Conservation (phyloP, 1,140 invertebrate species). For the Halyomorpha halys region DNA sequence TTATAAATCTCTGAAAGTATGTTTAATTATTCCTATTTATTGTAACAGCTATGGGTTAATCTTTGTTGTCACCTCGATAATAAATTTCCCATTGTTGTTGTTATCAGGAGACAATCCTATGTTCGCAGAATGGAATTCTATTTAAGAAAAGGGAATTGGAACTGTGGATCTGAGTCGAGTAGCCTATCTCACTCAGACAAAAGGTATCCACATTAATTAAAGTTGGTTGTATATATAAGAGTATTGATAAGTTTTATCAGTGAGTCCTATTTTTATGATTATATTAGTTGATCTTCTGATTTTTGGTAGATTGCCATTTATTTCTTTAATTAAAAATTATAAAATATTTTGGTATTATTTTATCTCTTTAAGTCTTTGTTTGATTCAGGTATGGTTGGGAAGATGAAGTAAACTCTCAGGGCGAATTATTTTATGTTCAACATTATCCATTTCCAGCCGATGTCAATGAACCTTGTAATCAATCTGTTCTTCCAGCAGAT, state of each 20-base stretch:
- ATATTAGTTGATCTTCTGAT: no score
- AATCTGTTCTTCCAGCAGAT: not conserved
- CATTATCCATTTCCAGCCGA: conserved; percentile 8
- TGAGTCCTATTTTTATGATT: no score
- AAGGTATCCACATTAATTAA: not conserved
- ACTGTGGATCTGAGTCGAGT: conserved; percentile 1
- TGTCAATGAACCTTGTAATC: not conserved
- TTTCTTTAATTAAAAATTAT: not conserved
- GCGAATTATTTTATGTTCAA: conserved; percentile 28
- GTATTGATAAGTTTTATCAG: not conserved
- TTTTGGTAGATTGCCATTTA: no score
- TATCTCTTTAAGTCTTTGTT: no score
- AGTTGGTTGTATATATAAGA: not conserved
- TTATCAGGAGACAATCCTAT: not conserved
- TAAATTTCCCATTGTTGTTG: not conserved
- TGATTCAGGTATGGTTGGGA: conserved; percentile 18
- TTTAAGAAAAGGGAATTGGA: conserved; percentile 5
- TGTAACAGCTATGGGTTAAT: no score
- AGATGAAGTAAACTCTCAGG: conserved; percentile 23
- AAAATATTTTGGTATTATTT: not conserved
- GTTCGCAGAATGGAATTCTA: no score
- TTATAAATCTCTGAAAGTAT: no score
- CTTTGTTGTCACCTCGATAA: no score
- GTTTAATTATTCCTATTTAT: no score
- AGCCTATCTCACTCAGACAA: not conserved